These are phyloP conservation scores for Apantesis nais DNA, from an alignment of 2,888 invertebrate genomes.

Conservation along the genomic window DNA sequence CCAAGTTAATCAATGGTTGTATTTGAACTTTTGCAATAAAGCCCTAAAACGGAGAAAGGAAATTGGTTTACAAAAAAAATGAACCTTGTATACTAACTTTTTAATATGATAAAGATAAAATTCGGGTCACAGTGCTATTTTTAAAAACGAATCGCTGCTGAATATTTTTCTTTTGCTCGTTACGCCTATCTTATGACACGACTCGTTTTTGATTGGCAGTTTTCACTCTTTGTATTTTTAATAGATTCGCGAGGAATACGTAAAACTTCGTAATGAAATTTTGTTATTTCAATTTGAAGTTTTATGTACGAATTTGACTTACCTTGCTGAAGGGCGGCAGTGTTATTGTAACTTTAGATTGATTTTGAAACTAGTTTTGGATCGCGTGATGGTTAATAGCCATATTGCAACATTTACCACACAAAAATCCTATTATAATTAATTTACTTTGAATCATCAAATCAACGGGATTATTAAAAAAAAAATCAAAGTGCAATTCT, in stretches of 20 bases:
- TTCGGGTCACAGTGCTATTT: slow-evolving; percentile 26
- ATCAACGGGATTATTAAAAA: neutral
- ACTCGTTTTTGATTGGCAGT: slow-evolving; percentile 23
- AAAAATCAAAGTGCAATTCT: too few relatives aligned
- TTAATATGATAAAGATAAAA: slow-evolving; percentile 51
- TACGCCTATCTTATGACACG: slow-evolving; percentile 29
- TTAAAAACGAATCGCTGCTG: slow-evolving; percentile 21
- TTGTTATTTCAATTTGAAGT: slow-evolving; percentile 18
- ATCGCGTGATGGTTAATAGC: neutral
- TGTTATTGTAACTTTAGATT: neutral
- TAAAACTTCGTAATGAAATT: slow-evolving; percentile 14
- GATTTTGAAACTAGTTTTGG: neutral
- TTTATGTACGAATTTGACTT: neutral
- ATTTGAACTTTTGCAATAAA: slow-evolving; percentile 47
- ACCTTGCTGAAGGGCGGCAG: neutral
- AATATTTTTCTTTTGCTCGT: slow-evolving; percentile 28
- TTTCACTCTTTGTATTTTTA: slow-evolving; percentile 21
- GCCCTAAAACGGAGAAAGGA: slow-evolving; percentile 40
- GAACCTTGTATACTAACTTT: slow-evolving; percentile 42
- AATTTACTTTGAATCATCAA: too few relatives aligned
- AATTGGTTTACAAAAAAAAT: slow-evolving; percentile 50
- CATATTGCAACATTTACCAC: neutral
- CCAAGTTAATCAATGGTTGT: slow-evolving; percentile 51
- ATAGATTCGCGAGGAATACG: slow-evolving; percentile 14
- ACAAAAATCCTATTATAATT: neutral